Evolutionary conservation across 2,797 vertebrate genomes (phyloP), one percentile per base, ranked within the genome.

Genomic region (Clamator glandarius): DNA sequence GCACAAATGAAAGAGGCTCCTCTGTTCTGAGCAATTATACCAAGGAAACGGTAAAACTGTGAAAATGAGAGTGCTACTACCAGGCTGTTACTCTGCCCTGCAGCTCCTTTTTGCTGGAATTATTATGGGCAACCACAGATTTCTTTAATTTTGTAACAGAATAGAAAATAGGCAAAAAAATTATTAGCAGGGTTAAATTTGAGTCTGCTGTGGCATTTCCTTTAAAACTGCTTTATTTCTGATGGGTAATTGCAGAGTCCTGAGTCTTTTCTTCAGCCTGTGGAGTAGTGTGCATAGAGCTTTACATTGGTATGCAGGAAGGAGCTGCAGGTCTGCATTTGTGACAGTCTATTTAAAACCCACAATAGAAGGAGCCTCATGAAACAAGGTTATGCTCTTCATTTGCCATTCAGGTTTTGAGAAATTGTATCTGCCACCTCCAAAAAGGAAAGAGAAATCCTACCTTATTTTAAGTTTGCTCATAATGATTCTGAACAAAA

Each of bases 261-360:
- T 4, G 35, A 12, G 58, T 24, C 75, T 42, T 31, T 77, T 46
- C 63, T 16, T 33, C 81, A 94, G 90, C 26, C 61, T 9, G 2
- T n/a, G 44, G 58, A 48, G 31, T n/a, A 44, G 61, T 36, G 86
- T 72, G 59, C 8, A 1, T 21, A 21, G 54, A 46, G 68, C 92
- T 64, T 36, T 66, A 16, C 46, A 73, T 76, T 94, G 70, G 67
- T 86, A 88, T 96, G 81, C 73, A 44, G 84, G 80, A 87, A 26
- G 67, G 90, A 92, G 70, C 83, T 58, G 63, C 67, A 85, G 74
- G 88, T 87, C 89, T 95, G 84, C 64, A 12, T 51, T 91, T 29
- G 48, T 96, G 93, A 87, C 77, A 73, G 82, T 61, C 79, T 95
- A 68, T 95, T 96, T 96, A 93, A 97, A 96, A 92, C 73, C 67